Base-by-base conservation (phyloP, 2,888 invertebrate species). In the Nudaria mundana region DNA sequence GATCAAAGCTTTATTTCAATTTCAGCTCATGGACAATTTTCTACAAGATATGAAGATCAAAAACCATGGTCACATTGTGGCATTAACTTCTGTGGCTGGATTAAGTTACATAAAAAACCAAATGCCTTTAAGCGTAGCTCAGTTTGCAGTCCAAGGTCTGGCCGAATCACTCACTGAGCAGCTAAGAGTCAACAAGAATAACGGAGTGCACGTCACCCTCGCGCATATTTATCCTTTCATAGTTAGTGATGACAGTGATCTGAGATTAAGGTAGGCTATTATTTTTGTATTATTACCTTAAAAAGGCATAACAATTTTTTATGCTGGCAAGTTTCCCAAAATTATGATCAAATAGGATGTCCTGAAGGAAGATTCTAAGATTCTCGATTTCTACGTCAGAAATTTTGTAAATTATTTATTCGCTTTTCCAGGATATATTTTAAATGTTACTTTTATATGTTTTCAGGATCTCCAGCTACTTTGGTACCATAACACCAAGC, bases 131-230 rank as follows among this genome's bases (percentile, higher is more conserved):
- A 90, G 91, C 40, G 91, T 92, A 0, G 91, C 92, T 0, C 93
- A 93, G 71, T 92, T 92, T 70, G 93, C 92, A 10, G 90, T 92
- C 1, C 91, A 92, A 63, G 93, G 93, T 2, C 75, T 93, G 22
- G 91, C 92, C 0, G 92, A 92, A 59, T 91, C 92, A 1, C 70
- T 93, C 3, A 89, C 90, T 63, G 91, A 91, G 53, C 91, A 93
- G 52, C 71, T 93, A 0, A 83, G 92, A 24, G 84, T 91, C 25
- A 85, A 88, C 18, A 91, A 90, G 49, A 79, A 81, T 34, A 79
- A 89, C 53, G 89, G 90, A 39, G 90, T 93, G 1, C 81, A 90
- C 60, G 88, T 92, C 8, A 92, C 92, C 1, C 75, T 93, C 2
- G 87, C 87, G 13, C 92, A 92, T 49, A 82, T 92, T 30, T 93